Conservation (phyloP, 1,140 invertebrate genomes). For the Lucilia sericata region DNA sequence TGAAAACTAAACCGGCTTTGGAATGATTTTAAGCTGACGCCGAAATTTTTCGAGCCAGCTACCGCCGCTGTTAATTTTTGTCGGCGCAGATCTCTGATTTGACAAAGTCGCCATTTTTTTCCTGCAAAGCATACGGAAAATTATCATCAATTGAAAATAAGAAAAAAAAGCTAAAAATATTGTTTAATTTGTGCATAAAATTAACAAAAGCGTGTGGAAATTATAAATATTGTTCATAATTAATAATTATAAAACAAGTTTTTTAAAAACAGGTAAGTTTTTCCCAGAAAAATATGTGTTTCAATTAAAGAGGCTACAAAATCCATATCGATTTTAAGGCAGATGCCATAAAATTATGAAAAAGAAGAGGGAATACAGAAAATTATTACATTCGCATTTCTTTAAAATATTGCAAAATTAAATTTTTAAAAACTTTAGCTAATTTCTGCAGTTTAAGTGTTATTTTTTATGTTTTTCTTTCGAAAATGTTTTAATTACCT, state of each 20-base stretch:
- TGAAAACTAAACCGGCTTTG: too few species aligned
- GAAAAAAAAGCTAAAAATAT: background rate
- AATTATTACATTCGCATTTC: background rate
- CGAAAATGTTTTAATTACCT: too few species aligned
- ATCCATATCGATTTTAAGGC: background rate
- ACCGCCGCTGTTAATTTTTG: too few species aligned
- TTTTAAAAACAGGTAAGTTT: background rate
- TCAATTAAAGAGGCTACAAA: background rate
- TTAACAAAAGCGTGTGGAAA: too few species aligned
- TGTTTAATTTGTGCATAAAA: too few species aligned
- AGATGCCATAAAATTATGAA: background rate
- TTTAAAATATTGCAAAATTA: too few species aligned
- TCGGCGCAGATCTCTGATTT: too few species aligned
- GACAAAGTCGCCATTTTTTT: background rate
- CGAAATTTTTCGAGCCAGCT: too few species aligned
- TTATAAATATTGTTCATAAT: background rate
- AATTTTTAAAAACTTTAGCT: too few species aligned
- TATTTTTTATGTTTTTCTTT: too few species aligned
- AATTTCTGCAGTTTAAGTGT: too few species aligned
- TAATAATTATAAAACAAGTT: background rate
- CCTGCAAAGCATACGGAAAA: background rate
- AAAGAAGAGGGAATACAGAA: background rate
- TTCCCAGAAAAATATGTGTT: background rate
- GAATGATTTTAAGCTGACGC: too few species aligned
- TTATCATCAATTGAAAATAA: background rate